Conservation (phyloP, 2,113 vertebrate genomes). For the Australoheros scitulus region DNA sequence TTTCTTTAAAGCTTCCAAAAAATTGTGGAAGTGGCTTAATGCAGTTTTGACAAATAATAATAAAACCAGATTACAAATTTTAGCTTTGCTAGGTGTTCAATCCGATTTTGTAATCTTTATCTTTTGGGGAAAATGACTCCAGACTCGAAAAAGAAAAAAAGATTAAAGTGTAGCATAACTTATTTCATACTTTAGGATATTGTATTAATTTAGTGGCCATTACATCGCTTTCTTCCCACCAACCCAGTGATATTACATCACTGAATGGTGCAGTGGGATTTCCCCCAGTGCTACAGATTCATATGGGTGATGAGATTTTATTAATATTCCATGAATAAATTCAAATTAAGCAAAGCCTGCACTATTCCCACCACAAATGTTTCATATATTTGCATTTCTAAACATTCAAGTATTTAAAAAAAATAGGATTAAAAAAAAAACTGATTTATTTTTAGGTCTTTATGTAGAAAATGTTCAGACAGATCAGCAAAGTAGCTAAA, state of each 20-base stretch:
- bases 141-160: background rate
- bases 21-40: background rate
- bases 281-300: too few relatives aligned
- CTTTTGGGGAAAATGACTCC: background rate
- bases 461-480: background rate
- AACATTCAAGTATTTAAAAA: too few relatives aligned
- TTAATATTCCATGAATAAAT: background rate
- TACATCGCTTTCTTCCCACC: background rate
- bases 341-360: background rate
- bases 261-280: background rate
- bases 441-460: background rate
- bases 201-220: background rate
- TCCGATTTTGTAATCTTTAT: too few relatives aligned
- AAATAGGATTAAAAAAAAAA: rapidly evolving
- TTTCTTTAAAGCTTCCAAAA: too few relatives aligned
- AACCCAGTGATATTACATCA: background rate
- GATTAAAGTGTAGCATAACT: background rate
- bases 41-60: too few relatives aligned
- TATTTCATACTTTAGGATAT: background rate
- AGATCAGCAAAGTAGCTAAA: background rate
- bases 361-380: background rate
- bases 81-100: too few relatives aligned
- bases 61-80: too few relatives aligned
- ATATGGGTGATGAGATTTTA: background rate
- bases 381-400: background rate